Conservation (phyloP, 2,888 invertebrate genomes). For the Acleris literana region DNA sequence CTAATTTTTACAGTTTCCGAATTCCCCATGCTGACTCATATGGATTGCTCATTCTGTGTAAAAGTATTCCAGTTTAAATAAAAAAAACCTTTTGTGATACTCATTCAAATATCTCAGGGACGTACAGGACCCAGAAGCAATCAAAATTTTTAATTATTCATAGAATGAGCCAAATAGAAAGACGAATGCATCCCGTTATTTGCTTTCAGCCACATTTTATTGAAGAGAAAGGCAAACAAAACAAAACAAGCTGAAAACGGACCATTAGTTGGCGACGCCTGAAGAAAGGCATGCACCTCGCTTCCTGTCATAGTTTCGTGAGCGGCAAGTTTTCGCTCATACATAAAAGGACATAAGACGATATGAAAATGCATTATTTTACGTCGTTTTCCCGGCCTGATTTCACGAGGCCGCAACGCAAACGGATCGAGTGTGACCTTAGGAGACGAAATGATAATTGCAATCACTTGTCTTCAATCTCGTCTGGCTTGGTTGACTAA, state of each 20-base stretch:
- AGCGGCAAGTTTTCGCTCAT: constrained; percentile 53
- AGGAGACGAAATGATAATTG: constrained; percentile 74
- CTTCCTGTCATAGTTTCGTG: constrained; percentile 78
- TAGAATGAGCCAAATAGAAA: too few relatives aligned
- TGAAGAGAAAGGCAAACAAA: constrained; percentile 28
- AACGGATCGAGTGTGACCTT: constrained; percentile 75
- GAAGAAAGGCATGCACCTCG: constrained; percentile 71
- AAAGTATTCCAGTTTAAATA: too few relatives aligned
- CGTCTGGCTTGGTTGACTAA: constrained; percentile 49
- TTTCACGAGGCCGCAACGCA: constrained; percentile 64
- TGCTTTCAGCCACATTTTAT: neutral
- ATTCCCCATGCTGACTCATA: too few relatives aligned
- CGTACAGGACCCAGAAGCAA: too few relatives aligned
- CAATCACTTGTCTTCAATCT: constrained; percentile 53
- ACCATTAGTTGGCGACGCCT: constrained; percentile 58
- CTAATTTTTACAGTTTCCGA: too few relatives aligned
- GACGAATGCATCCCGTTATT: neutral
- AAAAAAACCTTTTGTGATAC: too few relatives aligned
- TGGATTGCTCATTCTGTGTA: too few relatives aligned
- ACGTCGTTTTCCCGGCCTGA: constrained; percentile 51
- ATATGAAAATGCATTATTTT: constrained; percentile 51
- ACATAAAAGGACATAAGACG: constrained; percentile 60
- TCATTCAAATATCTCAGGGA: too few relatives aligned
- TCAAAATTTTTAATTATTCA: too few relatives aligned
- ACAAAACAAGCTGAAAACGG: constrained; percentile 30